Conservation (phyloP, 2,888 invertebrate species). For the Thera obeliscata region DNA sequence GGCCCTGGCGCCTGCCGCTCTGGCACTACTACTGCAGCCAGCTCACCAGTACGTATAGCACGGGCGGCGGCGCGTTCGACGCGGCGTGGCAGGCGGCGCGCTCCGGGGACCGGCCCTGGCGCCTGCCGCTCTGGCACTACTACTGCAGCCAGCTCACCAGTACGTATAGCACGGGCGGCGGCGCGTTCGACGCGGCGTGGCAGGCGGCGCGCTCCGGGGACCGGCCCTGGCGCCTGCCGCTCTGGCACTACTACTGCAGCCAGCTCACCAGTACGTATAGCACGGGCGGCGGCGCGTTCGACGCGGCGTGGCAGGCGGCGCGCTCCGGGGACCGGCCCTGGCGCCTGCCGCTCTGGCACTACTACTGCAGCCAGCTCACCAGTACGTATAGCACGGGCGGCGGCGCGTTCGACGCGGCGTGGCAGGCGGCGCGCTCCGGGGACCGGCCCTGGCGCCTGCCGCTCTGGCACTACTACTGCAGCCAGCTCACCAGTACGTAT, state of each 20-base stretch:
- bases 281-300: too few relatives aligned
- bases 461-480: too few relatives aligned
- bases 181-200: too few relatives aligned
- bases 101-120: conserved; percentile 20
- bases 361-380: conserved; percentile 25
- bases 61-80: too few relatives aligned
- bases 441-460: too few relatives aligned
- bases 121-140: conserved; percentile 25
- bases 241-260: conserved; percentile 18
- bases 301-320: too few relatives aligned
- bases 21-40: conserved; percentile 23
- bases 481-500: too few relatives aligned
- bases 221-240: conserved; percentile 23
- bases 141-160: conserved; percentile 26
- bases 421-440: too few relatives aligned
- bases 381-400: conserved; percentile 12
- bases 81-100: too few relatives aligned
- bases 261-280: conserved; percentile 29
- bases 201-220: conserved; percentile 3
- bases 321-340: conserved; percentile 18
- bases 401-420: too few relatives aligned
- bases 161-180: conserved; percentile 3
- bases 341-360: conserved; percentile 24
- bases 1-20: conserved; percentile 24
- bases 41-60: conserved; percentile 23